phyloP scores from a whole-genome alignment of 1,140 invertebrate genomes.

The Lysiphlebus fabarum region DNA sequence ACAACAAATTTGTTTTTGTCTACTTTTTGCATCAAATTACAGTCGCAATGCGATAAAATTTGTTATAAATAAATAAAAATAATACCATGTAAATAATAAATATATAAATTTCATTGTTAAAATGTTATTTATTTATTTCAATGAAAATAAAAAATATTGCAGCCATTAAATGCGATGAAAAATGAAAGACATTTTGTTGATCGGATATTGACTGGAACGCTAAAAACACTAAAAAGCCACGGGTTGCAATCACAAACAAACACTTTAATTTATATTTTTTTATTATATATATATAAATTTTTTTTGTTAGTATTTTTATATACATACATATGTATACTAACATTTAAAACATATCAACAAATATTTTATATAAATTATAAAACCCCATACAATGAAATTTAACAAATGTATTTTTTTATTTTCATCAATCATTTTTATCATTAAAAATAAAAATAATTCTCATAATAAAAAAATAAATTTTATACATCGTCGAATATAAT shows the following conservation, averaged over 20 bases:
- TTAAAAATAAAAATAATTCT: not conserved
- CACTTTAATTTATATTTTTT: not conserved
- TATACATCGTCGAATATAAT: not conserved
- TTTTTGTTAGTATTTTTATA: too few relatives aligned
- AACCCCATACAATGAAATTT: too few relatives aligned
- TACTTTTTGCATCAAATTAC: constrained; percentile 28
- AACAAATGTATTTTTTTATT: too few relatives aligned
- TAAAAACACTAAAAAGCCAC: constrained; percentile 7
- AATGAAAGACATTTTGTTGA: constrained; percentile 30
- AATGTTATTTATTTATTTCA: too few relatives aligned
- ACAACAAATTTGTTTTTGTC: constrained; percentile 15
- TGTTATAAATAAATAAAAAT: not conserved
- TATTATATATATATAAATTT: not conserved
- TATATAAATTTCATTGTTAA: too few relatives aligned
- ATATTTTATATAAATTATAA: too few relatives aligned
- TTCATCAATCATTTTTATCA: too few relatives aligned
- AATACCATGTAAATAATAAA: too few relatives aligned
- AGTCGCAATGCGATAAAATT: too few relatives aligned
- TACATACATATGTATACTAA: too few relatives aligned
- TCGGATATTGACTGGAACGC: constrained; percentile 23
- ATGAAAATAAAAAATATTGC: constrained; percentile 11
- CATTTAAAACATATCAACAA: too few relatives aligned
- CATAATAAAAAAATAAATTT: not conserved
- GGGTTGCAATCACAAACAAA: constrained; percentile 13
- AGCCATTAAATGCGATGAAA: constrained; percentile 29